These are phyloP conservation scores for Clinocottus analis DNA, from an alignment of 2,113 vertebrate species.

Conservation along the genomic window DNA sequence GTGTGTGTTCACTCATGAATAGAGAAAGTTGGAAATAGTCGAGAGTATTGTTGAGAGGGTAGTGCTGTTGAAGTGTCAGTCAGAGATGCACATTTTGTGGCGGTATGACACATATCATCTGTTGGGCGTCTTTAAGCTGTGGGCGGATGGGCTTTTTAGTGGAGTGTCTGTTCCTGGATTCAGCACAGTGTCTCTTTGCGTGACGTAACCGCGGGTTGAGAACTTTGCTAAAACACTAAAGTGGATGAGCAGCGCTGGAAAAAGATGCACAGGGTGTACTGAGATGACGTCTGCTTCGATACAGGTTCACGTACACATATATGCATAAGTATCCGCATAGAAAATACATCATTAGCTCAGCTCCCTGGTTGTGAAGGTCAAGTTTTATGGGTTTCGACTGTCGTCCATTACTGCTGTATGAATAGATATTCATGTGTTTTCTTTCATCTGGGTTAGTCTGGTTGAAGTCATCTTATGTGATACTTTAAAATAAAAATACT, in stretches of 20 bases:
- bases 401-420: too few species aligned
- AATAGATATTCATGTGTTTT: too few species aligned
- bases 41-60: slow-evolving; percentile 3
- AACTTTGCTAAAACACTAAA: slow-evolving; percentile 29
- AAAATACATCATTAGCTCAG: background rate
- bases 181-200: slow-evolving; percentile 13
- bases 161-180: slow-evolving; percentile 34
- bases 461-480: too few species aligned
- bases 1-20: slow-evolving; percentile 31
- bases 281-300: background rate
- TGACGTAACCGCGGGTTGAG: slow-evolving; percentile 42
- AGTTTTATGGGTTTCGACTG: too few species aligned
- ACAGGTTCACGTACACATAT: background rate
- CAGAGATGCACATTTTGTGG: slow-evolving; percentile 12
- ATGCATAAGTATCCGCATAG: background rate
- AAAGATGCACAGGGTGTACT: background rate
- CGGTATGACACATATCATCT: slow-evolving; percentile 42
- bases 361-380: background rate
- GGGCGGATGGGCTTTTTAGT: slow-evolving; percentile 40
- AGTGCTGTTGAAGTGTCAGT: slow-evolving; percentile 33
- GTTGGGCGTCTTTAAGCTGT: slow-evolving; percentile 11
- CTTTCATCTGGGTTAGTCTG: background rate
- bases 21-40: background rate
- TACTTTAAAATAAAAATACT: too few species aligned
- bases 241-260: slow-evolving; percentile 2